phyloP scores from a whole-genome alignment of 1,140 invertebrate species.

The Zaprionus nigranus region DNA sequence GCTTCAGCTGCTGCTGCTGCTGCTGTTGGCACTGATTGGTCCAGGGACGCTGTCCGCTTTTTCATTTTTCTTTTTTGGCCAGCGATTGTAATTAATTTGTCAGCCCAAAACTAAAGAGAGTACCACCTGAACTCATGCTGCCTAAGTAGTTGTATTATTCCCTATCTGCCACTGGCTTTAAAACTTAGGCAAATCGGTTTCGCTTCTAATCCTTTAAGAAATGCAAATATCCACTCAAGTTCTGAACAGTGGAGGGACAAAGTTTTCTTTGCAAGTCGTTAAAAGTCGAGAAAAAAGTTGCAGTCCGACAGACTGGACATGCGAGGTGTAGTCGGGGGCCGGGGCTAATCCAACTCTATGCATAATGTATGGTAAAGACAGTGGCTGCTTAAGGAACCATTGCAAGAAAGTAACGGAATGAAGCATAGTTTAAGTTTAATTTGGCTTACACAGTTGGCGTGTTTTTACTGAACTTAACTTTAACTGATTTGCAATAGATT shows the following conservation, averaged over 20 bases:
- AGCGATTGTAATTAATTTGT: constrained; percentile 73
- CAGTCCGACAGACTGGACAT: neutral
- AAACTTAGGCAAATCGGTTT: constrained; percentile 1
- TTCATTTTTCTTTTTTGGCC: constrained; percentile 7
- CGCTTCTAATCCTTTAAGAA: constrained; percentile 13
- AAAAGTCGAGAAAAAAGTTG: constrained; percentile 12
- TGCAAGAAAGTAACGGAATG: neutral
- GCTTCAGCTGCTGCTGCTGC: constrained; percentile 23
- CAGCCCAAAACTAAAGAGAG: constrained; percentile 13
- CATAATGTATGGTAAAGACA: constrained; percentile 1
- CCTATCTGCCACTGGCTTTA: neutral
- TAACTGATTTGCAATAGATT: neutral
- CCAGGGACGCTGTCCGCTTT: neutral
- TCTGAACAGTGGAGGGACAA: constrained; percentile 7
- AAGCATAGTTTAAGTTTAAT: neutral
- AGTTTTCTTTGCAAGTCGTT: constrained; percentile 28
- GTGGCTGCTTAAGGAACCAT: neutral
- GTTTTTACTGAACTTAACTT: neutral
- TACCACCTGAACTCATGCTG: neutral
- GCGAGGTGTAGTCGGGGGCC: neutral
- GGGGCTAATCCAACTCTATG: neutral
- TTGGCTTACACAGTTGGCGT: neutral
- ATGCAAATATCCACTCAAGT: constrained; percentile 17
- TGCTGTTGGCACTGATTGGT: constrained; percentile 38
- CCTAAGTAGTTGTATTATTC: neutral